A percentile compares a stretch with the other conserved stretches of the same genome.
These are phyloP conservation scores for Scelioninae gen. 1 DNA, from an alignment of 2,888 invertebrate genomes.

Conservation along the genomic window DNA sequence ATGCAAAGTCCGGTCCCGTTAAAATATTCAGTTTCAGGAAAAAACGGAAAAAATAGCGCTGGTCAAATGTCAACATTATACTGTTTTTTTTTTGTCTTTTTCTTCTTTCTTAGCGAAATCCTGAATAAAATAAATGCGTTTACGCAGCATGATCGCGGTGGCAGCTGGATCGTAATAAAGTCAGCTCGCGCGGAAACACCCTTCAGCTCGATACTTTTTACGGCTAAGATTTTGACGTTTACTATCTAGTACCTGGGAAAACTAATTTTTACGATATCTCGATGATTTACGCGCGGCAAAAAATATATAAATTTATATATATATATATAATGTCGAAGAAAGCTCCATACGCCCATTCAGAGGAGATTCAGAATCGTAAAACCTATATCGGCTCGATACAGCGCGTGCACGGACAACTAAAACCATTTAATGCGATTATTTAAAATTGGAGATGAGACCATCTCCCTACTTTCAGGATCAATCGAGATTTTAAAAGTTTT, in stretches of 20 bases:
- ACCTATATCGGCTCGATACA: conserved; percentile 44
- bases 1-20: conserved; percentile 21
- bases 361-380: conserved; percentile 52
- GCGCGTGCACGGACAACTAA: conserved; percentile 40
- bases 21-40: too few relatives aligned
- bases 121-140: conserved; percentile 52
- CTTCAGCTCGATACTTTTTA: conserved; percentile 68
- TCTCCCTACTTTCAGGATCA: neutral
- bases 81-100: too few relatives aligned
- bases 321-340: conserved; percentile 32
- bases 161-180: conserved; percentile 70
- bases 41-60: neutral
- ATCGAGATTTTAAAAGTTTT: too few relatives aligned
- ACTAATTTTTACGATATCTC: conserved; percentile 72
- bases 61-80: conserved; percentile 48
- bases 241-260: conserved; percentile 75
- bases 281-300: conserved; percentile 69
- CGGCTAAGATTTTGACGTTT: conserved; percentile 70
- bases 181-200: conserved; percentile 69
- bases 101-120: conserved; percentile 29
- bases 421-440: conserved; percentile 58
- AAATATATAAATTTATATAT: conserved; percentile 26
- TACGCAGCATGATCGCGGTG: conserved; percentile 57
- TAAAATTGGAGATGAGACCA: conserved; percentile 15
- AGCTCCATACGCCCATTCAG: conserved; percentile 42